phyloP scores from a whole-genome alignment of 2,113 vertebrate genomes.

The Procapra przewalskii region DNA sequence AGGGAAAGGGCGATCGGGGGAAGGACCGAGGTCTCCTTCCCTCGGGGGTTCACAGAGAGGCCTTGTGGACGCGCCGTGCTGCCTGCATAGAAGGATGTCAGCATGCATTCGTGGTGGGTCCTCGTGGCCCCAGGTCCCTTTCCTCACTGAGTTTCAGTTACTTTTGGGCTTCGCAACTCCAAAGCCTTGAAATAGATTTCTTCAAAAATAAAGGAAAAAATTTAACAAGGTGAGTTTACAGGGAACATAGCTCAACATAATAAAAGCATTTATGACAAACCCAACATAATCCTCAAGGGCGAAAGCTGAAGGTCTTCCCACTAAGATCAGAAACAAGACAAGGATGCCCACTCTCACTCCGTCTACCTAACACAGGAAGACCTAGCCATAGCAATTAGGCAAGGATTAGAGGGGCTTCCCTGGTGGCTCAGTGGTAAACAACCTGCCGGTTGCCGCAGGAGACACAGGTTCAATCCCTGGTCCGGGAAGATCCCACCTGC shows the following conservation, averaged over 20 bases:
- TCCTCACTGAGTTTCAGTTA: neutral
- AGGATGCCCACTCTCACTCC: neutral
- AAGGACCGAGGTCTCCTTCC: neutral
- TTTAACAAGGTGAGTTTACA: neutral
- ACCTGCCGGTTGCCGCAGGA: accelerated
- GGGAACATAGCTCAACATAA: neutral
- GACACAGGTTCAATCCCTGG: neutral
- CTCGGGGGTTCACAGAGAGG: neutral
- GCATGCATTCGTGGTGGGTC: accelerated
- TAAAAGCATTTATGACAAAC: neutral
- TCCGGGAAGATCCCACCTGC: neutral
- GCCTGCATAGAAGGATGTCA: neutral
- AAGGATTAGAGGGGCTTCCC: neutral
- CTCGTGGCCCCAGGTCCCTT: too few species aligned
- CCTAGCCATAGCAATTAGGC: neutral
- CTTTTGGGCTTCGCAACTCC: neutral
- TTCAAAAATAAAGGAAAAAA: neutral
- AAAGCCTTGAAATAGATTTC: neutral
- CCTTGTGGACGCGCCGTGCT: accelerated
- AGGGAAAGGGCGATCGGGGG: neutral
- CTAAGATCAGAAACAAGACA: neutral
- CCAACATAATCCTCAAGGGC: neutral
- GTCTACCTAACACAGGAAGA: neutral
- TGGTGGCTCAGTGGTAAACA: neutral
- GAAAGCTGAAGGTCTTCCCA: neutral